Evolutionary conservation across 2,797 vertebrate species (phyloP).

Genomic region (Sardinella longiceps): DNA sequence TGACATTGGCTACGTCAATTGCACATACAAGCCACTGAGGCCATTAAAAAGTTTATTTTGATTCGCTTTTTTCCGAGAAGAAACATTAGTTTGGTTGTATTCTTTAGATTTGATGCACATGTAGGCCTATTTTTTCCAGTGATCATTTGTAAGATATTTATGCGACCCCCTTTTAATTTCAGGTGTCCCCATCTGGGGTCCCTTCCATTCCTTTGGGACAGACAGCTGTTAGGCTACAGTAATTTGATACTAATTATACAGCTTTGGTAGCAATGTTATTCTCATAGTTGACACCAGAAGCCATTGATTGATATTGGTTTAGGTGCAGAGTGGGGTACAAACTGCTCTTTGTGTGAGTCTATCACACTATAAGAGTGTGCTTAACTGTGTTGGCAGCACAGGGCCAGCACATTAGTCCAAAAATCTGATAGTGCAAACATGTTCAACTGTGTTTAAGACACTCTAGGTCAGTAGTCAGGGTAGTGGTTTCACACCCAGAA

Average conservation of each 20-base stretch:
- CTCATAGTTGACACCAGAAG: background rate
- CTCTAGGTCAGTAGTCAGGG: background rate
- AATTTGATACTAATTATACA: background rate
- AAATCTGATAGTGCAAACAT: background rate
- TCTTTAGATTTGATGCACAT: too few species aligned
- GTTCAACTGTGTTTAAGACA: background rate
- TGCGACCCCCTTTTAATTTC: too few species aligned
- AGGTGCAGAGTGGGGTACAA: background rate
- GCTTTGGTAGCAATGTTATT: background rate
- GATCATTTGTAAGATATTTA: too few species aligned
- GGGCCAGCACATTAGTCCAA: background rate
- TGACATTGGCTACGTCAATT: too few species aligned
- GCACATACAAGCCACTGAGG: too few species aligned
- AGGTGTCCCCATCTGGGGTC: too few species aligned
- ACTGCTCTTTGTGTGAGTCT: background rate
- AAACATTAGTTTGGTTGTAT: too few species aligned
- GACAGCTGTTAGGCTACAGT: background rate
- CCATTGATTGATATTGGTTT: background rate
- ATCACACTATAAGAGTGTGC: background rate
- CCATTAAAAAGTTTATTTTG: too few species aligned
- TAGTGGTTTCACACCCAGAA: background rate
- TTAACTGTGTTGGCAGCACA: background rate
- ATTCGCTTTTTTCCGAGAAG: too few species aligned
- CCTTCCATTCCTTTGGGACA: too few species aligned
- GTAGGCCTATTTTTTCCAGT: too few species aligned